Evolutionary conservation across 2,888 invertebrate species (phyloP), one percentile per base, ranked within the genome.

Genomic region (Tetanocera ferruginea): DNA sequence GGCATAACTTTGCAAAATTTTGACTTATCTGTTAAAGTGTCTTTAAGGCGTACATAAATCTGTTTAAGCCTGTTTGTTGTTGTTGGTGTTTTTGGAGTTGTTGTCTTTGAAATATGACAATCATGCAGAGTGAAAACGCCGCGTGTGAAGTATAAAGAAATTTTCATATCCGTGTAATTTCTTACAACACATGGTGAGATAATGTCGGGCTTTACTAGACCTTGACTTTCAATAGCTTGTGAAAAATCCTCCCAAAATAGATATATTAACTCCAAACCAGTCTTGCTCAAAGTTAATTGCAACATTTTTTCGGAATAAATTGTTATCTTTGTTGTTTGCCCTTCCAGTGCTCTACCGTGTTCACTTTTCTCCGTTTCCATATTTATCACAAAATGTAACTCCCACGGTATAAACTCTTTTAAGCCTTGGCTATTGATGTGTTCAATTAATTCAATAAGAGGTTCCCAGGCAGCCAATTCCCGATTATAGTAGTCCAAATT

Each of bases 401-500:
- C 96, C 97, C 98, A 98, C 0, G 97, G 96, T 23, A 93, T 91
- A 80, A 93, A 93, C 51, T 87, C 87, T 77, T 91, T 91, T 79
- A 92, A 89, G 78, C 91, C 90, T 73, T 89, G 90, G 82, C 92
- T 92, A 0, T 93, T 91, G 0, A 93, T 91, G 14, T 92, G 91
- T 88, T 96, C 95, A 8, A 97, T 94, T 0, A 97, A 96, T 88
- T 99, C 98, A 31, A 99, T 93, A 1, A 99, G 91, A 0, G 98
- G 98, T 90, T 99, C 99, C 99, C 99, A 99, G 55, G 97, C 92
- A 9, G 97, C 97, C 81, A 97, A 91, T 5, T 93, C 91, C 86
- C 96, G 96, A 90, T 99, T 99, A 90, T 96, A 99, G 90, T 98
- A 99, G 5, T 96, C 96, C 91, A 98, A 94, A 89, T 96, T 94